A percentile compares a stretch with the other conserved stretches of the same genome.
phyloP scores from a whole-genome alignment of 1,140 invertebrate species.

The Zaprionus taronus region DNA sequence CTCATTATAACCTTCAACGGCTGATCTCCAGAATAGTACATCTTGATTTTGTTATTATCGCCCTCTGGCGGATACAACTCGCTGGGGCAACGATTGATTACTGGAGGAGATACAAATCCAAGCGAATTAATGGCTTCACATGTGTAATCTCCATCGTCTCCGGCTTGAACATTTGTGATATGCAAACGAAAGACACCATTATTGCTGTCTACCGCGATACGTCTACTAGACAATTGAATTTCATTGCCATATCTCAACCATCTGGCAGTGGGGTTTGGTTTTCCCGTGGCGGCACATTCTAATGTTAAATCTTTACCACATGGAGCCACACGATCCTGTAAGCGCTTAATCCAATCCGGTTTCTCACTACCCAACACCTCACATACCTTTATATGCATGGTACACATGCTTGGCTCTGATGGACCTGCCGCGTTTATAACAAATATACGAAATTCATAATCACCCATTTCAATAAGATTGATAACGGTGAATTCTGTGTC shows the following conservation, averaged over 20 bases:
- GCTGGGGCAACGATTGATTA: conserved; percentile 96
- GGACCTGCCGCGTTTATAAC: conserved; percentile 97
- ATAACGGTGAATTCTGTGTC: conserved; percentile 95
- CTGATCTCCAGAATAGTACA: conserved; percentile 95
- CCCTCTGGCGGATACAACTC: conserved; percentile 95
- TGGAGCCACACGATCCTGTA: conserved; percentile 91
- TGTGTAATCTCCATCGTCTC: conserved; percentile 97
- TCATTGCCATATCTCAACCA: conserved; percentile 98
- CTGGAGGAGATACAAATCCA: conserved; percentile 95
- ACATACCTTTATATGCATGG: conserved; percentile 94
- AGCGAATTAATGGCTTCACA: conserved; percentile 97
- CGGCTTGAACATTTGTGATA: conserved; percentile 94
- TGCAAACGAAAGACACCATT: conserved; percentile 94
- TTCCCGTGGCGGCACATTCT: conserved; percentile 95
- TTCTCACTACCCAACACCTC: conserved; percentile 94
- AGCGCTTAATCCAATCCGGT: conserved; percentile 95
- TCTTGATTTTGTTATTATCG: conserved; percentile 98
- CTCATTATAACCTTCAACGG: conserved; percentile 93
- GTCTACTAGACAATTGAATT: conserved; percentile 87
- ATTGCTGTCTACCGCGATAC: conserved; percentile 90
- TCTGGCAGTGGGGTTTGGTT: conserved; percentile 93
- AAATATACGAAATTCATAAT: conserved; percentile 98
- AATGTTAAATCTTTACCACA: conserved; percentile 94
- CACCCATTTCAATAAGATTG: conserved; percentile 96
- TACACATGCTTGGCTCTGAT: conserved; percentile 95